A percentile compares a stretch with the other conserved stretches of the same genome.
Evolutionary conservation across 1,140 invertebrate genomes (phyloP).

Genomic region (Nymphalis io): DNA sequence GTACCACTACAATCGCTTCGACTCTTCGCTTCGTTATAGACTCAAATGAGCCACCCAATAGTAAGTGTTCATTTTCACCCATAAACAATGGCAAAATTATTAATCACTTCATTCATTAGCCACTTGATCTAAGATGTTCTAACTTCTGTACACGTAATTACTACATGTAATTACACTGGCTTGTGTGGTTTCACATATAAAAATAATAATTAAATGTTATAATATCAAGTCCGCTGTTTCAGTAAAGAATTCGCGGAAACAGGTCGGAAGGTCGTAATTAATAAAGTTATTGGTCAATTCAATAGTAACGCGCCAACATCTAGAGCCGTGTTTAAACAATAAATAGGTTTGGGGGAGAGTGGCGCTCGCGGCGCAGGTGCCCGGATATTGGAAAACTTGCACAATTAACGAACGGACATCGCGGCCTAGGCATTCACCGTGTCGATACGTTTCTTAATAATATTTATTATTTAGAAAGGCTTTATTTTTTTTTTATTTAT

Average conservation of each 20-base stretch:
- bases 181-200: too few species aligned
- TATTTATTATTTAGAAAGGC: too few species aligned
- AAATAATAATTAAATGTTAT: not conserved
- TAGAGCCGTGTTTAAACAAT: constrained; percentile 29
- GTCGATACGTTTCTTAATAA: not conserved
- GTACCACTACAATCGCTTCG: too few species aligned
- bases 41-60: too few species aligned
- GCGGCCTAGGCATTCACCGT: not conserved
- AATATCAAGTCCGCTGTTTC: not conserved
- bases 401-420: constrained; percentile 31
- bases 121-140: too few species aligned
- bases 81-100: too few species aligned
- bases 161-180: too few species aligned
- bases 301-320: not conserved
- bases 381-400: constrained; percentile 48
- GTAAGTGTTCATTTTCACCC: too few species aligned
- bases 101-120: too few species aligned
- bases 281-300: constrained; percentile 14
- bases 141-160: too few species aligned
- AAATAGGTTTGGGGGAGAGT: constrained; percentile 39
- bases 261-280: not conserved
- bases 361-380: constrained; percentile 35
- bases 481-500: constrained; percentile 2
- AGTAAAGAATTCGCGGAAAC: not conserved
- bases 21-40: too few species aligned